Evolutionary conservation across 23 tunicate genomes (phyloP).

Genomic region (Styela plicata): DNA sequence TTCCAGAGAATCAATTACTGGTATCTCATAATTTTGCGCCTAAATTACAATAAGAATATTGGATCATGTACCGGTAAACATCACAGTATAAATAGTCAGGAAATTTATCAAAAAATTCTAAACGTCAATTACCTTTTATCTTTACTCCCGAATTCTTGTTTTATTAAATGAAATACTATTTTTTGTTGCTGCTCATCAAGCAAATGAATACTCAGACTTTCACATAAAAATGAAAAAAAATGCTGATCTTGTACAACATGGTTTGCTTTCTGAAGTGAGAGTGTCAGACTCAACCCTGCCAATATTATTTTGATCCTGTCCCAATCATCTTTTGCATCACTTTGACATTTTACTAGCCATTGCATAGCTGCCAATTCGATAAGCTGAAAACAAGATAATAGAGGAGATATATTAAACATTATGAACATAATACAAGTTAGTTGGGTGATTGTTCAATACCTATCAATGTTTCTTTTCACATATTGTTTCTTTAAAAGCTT

Average conservation of each 20-base stretch:
- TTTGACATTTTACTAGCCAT: neutral
- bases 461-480: too few species aligned
- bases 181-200: neutral
- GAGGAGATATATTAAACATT: too few species aligned
- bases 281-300: neutral
- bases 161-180: neutral
- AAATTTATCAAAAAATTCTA: neutral
- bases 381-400: neutral
- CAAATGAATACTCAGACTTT: neutral
- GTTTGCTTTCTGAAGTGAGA: neutral
- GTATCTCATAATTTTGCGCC: too few species aligned
- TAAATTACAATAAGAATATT: too few species aligned
- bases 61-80: too few species aligned
- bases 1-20: too few species aligned
- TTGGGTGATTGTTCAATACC: too few species aligned
- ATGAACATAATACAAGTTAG: too few species aligned
- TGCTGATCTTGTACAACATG: neutral
- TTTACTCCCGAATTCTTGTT: neutral
- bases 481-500: too few species aligned
- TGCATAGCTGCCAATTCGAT: neutral
- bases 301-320: neutral
- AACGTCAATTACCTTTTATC: neutral
- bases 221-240: neutral
- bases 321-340: neutral
- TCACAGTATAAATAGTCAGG: too few species aligned